Percentiles rank a stretch among this genome's conserved stretches.
phyloP scores from a whole-genome alignment of 1,140 invertebrate species.

The Phymorhynchus buccinoides region DNA sequence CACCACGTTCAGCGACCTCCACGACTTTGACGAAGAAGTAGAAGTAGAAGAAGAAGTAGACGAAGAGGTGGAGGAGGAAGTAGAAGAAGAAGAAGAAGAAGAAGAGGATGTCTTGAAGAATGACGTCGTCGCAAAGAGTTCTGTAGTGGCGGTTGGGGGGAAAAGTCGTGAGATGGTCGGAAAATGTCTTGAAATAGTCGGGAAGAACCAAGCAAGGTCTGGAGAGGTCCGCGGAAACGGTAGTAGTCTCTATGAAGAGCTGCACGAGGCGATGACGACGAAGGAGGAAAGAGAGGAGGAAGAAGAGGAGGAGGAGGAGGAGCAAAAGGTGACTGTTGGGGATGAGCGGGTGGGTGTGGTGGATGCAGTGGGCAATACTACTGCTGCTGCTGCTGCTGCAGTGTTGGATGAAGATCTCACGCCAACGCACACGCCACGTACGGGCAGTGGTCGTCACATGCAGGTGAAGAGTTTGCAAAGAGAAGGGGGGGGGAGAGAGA shows the following conservation, averaged over 20 bases:
- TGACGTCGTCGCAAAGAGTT: too few species aligned
- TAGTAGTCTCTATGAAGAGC: too few species aligned
- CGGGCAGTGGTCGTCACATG: slow-evolving; percentile 35
- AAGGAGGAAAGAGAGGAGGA: too few species aligned
- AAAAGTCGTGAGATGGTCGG: too few species aligned
- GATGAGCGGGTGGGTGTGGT: too few species aligned
- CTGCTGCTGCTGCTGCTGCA: too few species aligned
- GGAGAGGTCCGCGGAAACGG: too few species aligned
- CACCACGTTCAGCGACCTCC: slow-evolving; percentile 36
- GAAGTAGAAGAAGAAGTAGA: slow-evolving; percentile 36
- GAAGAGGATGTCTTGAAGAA: slow-evolving; percentile 51
- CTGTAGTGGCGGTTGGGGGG: too few species aligned
- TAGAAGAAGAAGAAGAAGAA: slow-evolving; percentile 48
- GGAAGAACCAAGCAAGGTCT: too few species aligned
- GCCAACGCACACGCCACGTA: slow-evolving; percentile 59
- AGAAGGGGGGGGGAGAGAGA: background rate
- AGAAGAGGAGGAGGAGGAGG: background rate
- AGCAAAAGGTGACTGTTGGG: background rate
- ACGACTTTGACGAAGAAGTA: slow-evolving; percentile 45
- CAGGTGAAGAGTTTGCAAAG: slow-evolving; percentile 23
- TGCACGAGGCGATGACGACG: background rate
- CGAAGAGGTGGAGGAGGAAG: slow-evolving; percentile 50
- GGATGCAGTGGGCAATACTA: too few species aligned
- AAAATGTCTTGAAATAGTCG: too few species aligned
- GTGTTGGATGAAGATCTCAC: slow-evolving; percentile 58